Evolutionary conservation across 1,140 invertebrate genomes (phyloP), one percentile per base, ranked within the genome.

Genomic region (Drosophila pruinosa): DNA sequence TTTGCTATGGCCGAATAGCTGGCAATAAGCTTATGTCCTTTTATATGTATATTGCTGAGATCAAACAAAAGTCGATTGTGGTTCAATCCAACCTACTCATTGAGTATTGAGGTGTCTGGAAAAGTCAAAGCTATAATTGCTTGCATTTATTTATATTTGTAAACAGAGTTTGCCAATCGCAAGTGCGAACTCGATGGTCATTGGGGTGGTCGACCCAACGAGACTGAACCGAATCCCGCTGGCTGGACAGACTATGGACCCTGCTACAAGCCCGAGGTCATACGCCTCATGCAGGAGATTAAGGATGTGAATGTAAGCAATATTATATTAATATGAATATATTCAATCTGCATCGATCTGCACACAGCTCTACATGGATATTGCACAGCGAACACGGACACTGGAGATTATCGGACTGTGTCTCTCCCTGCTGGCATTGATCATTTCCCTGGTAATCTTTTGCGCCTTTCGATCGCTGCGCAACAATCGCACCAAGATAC

Each of bases 241-340:
- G 97, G 97, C 0, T 98, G 96, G 95, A 97, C 97, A 3, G 97
- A 98, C 91, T 98, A 97, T 86, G 96, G 95, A 0, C 94, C 94
- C 0, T 98, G 97, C 81, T 96, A 96, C 83, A 95, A 95, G 1
- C 93, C 94, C 1, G 95, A 97, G 88, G 94, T 96, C 26, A 92
- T 94, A 10, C 91, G 93, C 1, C 83, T 96, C 1, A 91, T 96
- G 26, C 91, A 93, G 19, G 94, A 94, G 75, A 93, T 96, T 38
- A 73, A 77, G 64, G 90, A 92, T 64, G 53, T 79, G 3, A 91
- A 91, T 70, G 92, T 93, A 45, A 77, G 72, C 7, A 10, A 12
- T 38, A 36, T 36, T 36, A 36, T 36, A n/a, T 36, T 34, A 34
- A 2, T 8, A 8, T 21, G 6, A 17, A 21, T 34, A 45, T 43